A percentile compares a stretch with the other conserved stretches of the same genome.
phyloP scores from a whole-genome alignment of 2,888 invertebrate species.

The Dryococelus australis region DNA sequence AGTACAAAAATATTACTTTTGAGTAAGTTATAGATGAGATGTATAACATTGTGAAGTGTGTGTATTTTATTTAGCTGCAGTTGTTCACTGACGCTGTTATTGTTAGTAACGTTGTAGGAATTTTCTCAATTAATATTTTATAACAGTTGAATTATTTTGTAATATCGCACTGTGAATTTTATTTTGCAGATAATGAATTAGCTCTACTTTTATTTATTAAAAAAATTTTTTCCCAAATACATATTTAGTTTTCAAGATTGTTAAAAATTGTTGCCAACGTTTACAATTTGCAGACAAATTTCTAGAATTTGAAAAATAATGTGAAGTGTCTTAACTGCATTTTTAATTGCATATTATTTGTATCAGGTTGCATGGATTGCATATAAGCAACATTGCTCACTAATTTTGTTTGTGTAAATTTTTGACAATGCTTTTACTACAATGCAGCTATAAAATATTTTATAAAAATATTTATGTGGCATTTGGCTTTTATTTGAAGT shows the following conservation, averaged over 20 bases:
- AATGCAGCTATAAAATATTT: neutral
- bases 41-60: neutral
- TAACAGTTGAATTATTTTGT: too few species aligned
- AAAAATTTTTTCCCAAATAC: too few species aligned
- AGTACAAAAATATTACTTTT: neutral
- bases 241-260: too few species aligned
- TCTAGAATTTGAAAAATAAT: too few species aligned
- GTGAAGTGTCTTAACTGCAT: too few species aligned
- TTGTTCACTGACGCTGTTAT: neutral
- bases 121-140: neutral
- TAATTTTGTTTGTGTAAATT: neutral
- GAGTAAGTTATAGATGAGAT: conserved; percentile 7
- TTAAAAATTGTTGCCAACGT: too few species aligned
- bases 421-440: neutral
- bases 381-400: neutral
- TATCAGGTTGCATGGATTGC: too few species aligned
- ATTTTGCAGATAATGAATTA: too few species aligned
- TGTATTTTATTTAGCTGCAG: conserved; percentile 3
- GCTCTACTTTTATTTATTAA: too few species aligned
- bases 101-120: neutral
- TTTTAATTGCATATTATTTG: too few species aligned
- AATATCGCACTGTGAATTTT: too few species aligned
- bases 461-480: neutral
- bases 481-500: neutral
- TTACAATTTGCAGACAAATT: too few species aligned